Percentiles rank a stretch among this genome's conserved stretches.
phyloP scores from a whole-genome alignment of 2,888 invertebrate species.

The Dryadula phaetusa region DNA sequence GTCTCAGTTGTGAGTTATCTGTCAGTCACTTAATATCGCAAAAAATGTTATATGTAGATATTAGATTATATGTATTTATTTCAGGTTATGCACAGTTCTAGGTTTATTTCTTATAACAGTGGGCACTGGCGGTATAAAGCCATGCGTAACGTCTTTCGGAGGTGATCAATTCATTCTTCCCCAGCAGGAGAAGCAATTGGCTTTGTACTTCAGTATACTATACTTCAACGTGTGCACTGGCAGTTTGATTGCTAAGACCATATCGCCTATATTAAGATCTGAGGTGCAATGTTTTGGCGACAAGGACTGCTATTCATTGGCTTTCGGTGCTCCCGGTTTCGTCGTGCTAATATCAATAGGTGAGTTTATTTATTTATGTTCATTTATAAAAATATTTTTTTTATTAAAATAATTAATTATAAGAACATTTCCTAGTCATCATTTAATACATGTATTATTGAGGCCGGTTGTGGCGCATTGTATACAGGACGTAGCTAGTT shows the following conservation, averaged over 20 bases:
- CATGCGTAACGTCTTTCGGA: slow-evolving; percentile 92
- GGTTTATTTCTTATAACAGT: slow-evolving; percentile 89
- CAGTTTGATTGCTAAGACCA: slow-evolving; percentile 88
- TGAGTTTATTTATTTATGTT: slow-evolving; percentile 62
- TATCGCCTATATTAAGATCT: slow-evolving; percentile 89
- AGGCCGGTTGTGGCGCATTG: no score
- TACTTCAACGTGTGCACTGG: slow-evolving; percentile 89
- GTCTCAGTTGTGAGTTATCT: no score
- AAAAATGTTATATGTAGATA: no score
- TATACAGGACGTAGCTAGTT: no score
- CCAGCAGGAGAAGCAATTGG: slow-evolving; percentile 86
- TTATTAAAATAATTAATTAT: background rate
- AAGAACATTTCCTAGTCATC: no score
- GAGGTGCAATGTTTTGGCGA: slow-evolving; percentile 87
- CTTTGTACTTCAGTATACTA: slow-evolving; percentile 90
- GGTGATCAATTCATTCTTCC: slow-evolving; percentile 90
- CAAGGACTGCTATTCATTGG: slow-evolving; percentile 88
- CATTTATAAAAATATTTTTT: background rate
- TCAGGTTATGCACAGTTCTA: slow-evolving; percentile 85
- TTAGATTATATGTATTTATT: background rate
- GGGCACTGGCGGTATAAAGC: slow-evolving; percentile 93
- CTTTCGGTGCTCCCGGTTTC: slow-evolving; percentile 91
- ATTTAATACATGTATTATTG: no score
- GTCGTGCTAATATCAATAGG: slow-evolving; percentile 89
- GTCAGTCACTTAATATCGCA: no score